These are phyloP conservation scores for Stenodema calcarata DNA, from an alignment of 2,888 invertebrate species.

Conservation along the genomic window DNA sequence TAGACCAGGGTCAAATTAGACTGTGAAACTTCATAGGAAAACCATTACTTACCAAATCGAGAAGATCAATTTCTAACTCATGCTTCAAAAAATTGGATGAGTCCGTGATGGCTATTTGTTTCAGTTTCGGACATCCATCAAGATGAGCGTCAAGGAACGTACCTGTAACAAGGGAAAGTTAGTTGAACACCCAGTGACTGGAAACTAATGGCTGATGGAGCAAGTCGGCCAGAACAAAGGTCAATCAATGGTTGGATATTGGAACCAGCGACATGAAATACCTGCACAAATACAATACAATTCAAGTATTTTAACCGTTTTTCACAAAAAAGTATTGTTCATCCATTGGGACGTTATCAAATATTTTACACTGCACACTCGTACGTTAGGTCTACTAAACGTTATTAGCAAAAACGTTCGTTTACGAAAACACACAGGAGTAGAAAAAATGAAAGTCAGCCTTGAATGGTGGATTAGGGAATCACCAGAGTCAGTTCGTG, in stretches of 20 bases:
- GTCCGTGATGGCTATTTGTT: slow-evolving; percentile 7
- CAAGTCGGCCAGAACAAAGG: not conserved
- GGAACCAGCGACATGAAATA: no score
- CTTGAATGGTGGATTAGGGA: not conserved
- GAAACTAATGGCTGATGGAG: not conserved
- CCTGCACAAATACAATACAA: no score
- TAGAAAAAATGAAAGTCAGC: not conserved
- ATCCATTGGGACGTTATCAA: no score
- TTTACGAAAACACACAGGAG: not conserved
- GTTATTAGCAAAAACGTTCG: no score
- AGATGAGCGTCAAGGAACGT: not conserved
- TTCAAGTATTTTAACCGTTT: no score
- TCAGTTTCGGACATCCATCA: not conserved
- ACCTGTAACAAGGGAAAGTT: slow-evolving; percentile 3
- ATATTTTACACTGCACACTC: no score
- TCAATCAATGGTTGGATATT: not conserved
- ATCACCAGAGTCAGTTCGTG: not conserved
- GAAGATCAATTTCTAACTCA: not conserved
- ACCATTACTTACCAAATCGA: slow-evolving; percentile 32
- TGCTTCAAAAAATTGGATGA: not conserved
- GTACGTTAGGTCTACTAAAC: no score
- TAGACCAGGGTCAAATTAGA: not conserved
- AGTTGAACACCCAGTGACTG: not conserved
- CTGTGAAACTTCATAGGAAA: not conserved
- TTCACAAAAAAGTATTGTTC: no score